Conservation (phyloP, 2,113 vertebrate species). For the Natator depressus region DNA sequence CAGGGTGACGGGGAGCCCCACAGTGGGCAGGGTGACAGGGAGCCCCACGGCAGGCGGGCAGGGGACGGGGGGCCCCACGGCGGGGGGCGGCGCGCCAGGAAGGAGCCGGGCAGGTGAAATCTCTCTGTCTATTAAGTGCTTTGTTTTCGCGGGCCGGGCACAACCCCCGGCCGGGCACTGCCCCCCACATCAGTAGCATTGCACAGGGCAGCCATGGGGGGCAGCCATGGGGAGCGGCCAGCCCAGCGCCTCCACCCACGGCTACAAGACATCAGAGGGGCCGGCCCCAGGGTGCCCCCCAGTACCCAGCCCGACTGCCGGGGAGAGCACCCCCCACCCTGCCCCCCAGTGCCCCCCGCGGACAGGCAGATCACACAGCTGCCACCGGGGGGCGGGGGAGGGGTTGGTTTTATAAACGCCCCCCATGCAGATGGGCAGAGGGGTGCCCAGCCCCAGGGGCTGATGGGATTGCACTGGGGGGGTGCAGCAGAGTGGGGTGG, state of each 20-base stretch:
- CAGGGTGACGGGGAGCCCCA: background rate
- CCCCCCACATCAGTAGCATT: background rate
- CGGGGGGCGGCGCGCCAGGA: background rate
- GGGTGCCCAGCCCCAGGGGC: background rate
- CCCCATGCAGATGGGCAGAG: background rate
- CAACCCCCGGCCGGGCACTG: background rate
- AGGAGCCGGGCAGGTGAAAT: background rate
- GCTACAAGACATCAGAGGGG: background rate
- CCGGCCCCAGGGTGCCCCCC: background rate
- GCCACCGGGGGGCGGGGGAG: background rate
- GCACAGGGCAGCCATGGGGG: background rate
- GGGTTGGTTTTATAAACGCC: background rate
- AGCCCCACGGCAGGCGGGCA: background rate
- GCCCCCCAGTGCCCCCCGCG: background rate
- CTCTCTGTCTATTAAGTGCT: slow-evolving; percentile 10
- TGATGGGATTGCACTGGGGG: background rate
- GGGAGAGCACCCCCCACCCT: background rate
- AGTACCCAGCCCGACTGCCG: background rate
- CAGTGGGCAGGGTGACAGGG: background rate
- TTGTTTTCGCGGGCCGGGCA: background rate
- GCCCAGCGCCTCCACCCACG: background rate
- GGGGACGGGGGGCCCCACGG: background rate
- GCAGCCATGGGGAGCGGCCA: background rate
- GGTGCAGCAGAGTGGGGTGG: background rate
- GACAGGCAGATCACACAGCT: background rate